phyloP scores from a whole-genome alignment of 2,888 invertebrate species.

The Limnephilus marmoratus region DNA sequence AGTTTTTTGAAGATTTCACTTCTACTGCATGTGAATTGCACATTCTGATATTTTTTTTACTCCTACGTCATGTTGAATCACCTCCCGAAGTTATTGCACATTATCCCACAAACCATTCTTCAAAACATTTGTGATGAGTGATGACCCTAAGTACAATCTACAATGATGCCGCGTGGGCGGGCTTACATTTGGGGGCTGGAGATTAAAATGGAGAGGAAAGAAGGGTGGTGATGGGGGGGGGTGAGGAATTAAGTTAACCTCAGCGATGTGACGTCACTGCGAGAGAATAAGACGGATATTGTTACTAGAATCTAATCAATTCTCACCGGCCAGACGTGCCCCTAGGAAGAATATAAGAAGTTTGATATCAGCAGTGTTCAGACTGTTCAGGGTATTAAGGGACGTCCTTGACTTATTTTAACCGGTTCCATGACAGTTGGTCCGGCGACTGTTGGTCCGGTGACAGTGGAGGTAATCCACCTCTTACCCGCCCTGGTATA shows the following conservation, averaged over 20 bases:
- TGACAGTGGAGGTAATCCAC: too few relatives aligned
- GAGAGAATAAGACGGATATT: neutral
- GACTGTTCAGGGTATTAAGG: neutral
- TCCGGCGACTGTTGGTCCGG: too few relatives aligned
- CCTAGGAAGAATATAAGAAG: neutral
- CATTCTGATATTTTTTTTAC: too few relatives aligned
- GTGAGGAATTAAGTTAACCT: neutral
- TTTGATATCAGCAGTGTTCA: neutral
- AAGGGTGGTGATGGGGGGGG: neutral
- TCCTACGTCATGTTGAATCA: too few relatives aligned
- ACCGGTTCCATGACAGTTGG: too few relatives aligned
- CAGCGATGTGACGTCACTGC: neutral
- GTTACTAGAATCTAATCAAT: conserved; percentile 2
- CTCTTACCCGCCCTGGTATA: too few relatives aligned
- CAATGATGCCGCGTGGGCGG: neutral
- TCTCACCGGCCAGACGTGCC: neutral
- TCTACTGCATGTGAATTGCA: too few relatives aligned
- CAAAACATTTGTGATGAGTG: neutral
- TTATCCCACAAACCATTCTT: too few relatives aligned
- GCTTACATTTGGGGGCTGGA: neutral
- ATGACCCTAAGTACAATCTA: neutral
- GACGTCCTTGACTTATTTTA: too few relatives aligned
- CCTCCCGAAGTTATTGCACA: too few relatives aligned
- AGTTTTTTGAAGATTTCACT: too few relatives aligned
- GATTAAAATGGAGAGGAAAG: neutral